A percentile compares a stretch with the other conserved stretches of the same genome.
These are phyloP conservation scores for Sinonovacula constricta DNA, from an alignment of 1,140 invertebrate genomes.

Conservation along the genomic window DNA sequence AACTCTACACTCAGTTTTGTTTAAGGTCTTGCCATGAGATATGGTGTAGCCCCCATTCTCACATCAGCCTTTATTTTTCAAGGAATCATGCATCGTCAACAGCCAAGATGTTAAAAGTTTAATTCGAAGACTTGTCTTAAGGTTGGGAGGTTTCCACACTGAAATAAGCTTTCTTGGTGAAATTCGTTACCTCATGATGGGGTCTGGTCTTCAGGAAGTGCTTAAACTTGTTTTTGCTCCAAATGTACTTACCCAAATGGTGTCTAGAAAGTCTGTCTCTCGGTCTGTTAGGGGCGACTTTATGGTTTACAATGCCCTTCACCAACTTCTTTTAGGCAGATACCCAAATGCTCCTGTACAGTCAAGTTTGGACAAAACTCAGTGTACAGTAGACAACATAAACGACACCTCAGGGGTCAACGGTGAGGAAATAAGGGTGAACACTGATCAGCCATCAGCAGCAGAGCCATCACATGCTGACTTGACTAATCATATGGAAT, in stretches of 20 bases:
- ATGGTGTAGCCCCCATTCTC: constrained; percentile 49
- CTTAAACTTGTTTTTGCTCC: constrained; percentile 53
- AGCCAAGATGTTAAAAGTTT: constrained; percentile 38
- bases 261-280: constrained; percentile 50
- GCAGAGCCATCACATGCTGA: too few species aligned
- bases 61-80: constrained; percentile 64
- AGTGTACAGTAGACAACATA: background rate
- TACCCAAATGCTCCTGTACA: background rate
- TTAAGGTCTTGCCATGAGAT: constrained; percentile 34
- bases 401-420: too few species aligned
- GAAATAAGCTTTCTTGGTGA: constrained; percentile 44
- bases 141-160: constrained; percentile 52
- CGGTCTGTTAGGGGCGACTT: constrained; percentile 28
- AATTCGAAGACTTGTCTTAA: constrained; percentile 32
- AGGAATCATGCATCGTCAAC: constrained; percentile 49
- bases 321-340: background rate
- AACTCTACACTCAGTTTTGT: constrained; percentile 68
- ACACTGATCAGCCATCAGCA: too few species aligned
- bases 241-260: constrained; percentile 46
- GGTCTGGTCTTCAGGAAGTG: constrained; percentile 52
- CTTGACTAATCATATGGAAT: too few species aligned
- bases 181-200: constrained; percentile 34
- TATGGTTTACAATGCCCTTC: background rate
- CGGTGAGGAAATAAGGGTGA: too few species aligned
- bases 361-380: background rate